These are phyloP conservation scores for Tragopan temminckii DNA, from an alignment of 2,797 vertebrate species.

Conservation along the genomic window DNA sequence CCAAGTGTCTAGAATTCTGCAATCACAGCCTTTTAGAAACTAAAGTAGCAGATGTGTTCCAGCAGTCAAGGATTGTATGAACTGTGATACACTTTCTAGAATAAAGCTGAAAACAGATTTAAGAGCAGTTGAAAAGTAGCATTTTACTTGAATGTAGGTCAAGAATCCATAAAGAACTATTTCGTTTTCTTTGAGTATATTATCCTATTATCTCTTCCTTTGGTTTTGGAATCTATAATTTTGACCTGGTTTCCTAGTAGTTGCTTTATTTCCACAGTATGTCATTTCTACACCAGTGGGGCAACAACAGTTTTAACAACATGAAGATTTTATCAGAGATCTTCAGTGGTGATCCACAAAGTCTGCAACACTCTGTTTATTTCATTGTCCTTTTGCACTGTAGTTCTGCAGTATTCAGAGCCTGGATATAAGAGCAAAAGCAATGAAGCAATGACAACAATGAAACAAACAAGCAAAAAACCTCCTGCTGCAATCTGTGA, in stretches of 20 bases:
- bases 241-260: neutral
- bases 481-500: constrained; percentile 17
- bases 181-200: neutral
- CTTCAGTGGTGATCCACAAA: neutral
- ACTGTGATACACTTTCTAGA: neutral
- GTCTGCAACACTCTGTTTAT: neutral
- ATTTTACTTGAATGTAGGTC: constrained; percentile 35
- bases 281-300: neutral
- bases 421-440: neutral
- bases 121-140: neutral
- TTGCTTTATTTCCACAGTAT: neutral
- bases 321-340: neutral
- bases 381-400: neutral
- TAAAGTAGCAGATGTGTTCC: constrained; percentile 28
- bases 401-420: constrained; percentile 2
- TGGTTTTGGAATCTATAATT: constrained; percentile 4
- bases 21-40: constrained; percentile 10
- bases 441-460: neutral
- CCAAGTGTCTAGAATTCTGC: neutral
- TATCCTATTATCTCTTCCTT: neutral
- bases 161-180: neutral
- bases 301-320: neutral
- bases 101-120: constrained; percentile 13
- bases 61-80: constrained; percentile 1
- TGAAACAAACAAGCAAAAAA: neutral